Percentiles rank a stretch among this genome's conserved stretches.
Conservation (phyloP, 2,888 invertebrate species). For the Cyclophora punctaria region DNA sequence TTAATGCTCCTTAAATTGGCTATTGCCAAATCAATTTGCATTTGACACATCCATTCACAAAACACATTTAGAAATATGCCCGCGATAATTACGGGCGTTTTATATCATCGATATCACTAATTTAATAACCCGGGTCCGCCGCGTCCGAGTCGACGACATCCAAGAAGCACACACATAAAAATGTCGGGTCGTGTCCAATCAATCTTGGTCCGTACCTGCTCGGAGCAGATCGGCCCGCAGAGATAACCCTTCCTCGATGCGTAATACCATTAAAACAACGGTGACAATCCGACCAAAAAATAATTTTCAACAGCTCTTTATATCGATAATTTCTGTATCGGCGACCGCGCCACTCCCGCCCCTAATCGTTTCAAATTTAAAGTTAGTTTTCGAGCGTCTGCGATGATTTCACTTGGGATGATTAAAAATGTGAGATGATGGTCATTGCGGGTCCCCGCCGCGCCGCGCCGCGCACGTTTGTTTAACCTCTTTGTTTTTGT, state of each 20-base stretch:
- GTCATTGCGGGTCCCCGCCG: slow-evolving; percentile 72
- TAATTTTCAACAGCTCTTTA: slow-evolving; percentile 68
- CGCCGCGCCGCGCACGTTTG: slow-evolving; percentile 72
- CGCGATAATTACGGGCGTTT: slow-evolving; percentile 47
- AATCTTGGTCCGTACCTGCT: slow-evolving; percentile 67
- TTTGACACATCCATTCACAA: slow-evolving; percentile 33
- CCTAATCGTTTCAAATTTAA: slow-evolving; percentile 31
- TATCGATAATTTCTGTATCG: slow-evolving; percentile 31
- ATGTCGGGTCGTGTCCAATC: slow-evolving; percentile 65
- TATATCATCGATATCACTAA: slow-evolving; percentile 57
- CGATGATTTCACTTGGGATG: slow-evolving; percentile 52
- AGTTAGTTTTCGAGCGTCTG: slow-evolving; percentile 42
- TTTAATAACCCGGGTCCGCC: slow-evolving; percentile 64
- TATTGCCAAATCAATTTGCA: neutral
- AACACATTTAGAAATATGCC: slow-evolving; percentile 27
- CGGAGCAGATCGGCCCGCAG: slow-evolving; percentile 54
- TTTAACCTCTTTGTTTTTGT: slow-evolving; percentile 73
- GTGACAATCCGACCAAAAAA: slow-evolving; percentile 73
- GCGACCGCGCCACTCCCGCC: slow-evolving; percentile 24
- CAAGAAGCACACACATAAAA: slow-evolving; percentile 61
- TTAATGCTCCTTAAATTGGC: too few species aligned
- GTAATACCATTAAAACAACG: slow-evolving; percentile 76
- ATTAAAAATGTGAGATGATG: slow-evolving; percentile 74
- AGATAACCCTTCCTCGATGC: slow-evolving; percentile 73
- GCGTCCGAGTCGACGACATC: slow-evolving; percentile 61